Evolutionary conservation across 2,113 vertebrate genomes (phyloP).

Genomic region (Chamaea fasciata): DNA sequence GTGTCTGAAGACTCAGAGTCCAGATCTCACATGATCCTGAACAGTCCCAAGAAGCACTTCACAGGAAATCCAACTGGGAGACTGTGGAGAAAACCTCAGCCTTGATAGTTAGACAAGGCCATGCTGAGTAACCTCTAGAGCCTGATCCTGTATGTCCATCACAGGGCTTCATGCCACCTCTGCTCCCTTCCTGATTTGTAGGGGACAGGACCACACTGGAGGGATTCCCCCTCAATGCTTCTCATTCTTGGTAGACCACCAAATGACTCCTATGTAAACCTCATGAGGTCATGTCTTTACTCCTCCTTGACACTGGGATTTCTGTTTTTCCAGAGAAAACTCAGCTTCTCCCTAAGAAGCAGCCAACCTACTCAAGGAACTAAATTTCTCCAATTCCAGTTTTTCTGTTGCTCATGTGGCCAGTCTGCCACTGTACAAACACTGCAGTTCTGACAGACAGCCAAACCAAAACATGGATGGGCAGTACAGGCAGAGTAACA

Average conservation of each 20-base stretch:
- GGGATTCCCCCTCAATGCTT: background rate
- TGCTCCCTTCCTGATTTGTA: accelerated
- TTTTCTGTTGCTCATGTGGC: background rate
- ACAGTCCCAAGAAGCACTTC: background rate
- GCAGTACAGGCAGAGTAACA: background rate
- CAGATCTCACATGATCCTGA: background rate
- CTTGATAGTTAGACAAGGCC: background rate
- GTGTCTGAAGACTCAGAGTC: background rate
- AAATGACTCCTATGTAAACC: background rate
- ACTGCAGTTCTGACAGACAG: background rate
- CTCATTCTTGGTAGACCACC: background rate
- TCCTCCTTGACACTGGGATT: background rate
- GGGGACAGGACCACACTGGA: background rate
- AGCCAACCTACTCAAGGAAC: background rate
- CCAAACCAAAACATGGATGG: background rate
- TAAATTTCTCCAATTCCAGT: background rate
- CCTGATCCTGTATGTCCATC: background rate
- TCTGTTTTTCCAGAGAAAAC: background rate
- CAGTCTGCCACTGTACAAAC: background rate
- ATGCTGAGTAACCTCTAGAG: background rate
- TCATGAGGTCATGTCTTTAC: background rate
- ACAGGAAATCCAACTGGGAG: background rate
- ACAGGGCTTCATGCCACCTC: accelerated
- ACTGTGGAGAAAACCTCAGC: accelerated
- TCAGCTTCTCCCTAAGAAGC: background rate